Base-by-base conservation (phyloP, 2,797 vertebrate species). In the Gymnoscopelus microlampas region DNA sequence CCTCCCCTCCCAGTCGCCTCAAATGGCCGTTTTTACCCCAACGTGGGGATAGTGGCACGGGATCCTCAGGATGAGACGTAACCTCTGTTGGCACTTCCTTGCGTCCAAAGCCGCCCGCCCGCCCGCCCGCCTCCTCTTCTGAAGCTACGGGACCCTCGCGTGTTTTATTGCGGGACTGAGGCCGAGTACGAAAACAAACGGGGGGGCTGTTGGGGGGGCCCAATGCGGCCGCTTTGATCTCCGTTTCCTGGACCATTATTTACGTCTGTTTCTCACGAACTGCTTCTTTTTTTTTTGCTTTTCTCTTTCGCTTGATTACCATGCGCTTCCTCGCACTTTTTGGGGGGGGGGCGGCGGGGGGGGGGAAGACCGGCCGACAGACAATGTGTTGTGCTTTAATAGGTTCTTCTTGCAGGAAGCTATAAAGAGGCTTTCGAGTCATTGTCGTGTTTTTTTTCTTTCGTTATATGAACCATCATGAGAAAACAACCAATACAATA, bases 161-260 rank as follows among this genome's bases (percentile, higher is more conserved):
- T 94, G 89, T 92, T 96, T 96, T 94, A 95, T 94, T 92, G 92
- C 87, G 77, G 92, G 89, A 90, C 85, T 87, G 90, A 88, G 92
- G 89, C 95, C 93, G 93, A 93, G 91, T 90, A 93, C 88, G 89
- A 96, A 97, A 97, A 96, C 96, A 96, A 96, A 95, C 93, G 87
- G 90, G 91, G 39, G 39, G 39, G 39, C 2, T 44, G 39, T 44
- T 44, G 39, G 39, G 32, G 32, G 32, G 3, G 5, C 85, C 93
- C 82, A 87, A 89, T 89, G 93, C 87, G 79, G 84, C 68, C 29
- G 82, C 96, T 97, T 97, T 97, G 95, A 97, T 97, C 93, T 95
- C 87, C 66, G 53, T 93, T 97, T 97, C 97, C 97, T 96, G 95
- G 74, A 87, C 87, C 92, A 94, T 96, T 96, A 96, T 97, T 95